A percentile compares a stretch with the other conserved stretches of the same genome.
Evolutionary conservation across 2,797 vertebrate species (phyloP).

Genomic region (Cottoperca gobio): DNA sequence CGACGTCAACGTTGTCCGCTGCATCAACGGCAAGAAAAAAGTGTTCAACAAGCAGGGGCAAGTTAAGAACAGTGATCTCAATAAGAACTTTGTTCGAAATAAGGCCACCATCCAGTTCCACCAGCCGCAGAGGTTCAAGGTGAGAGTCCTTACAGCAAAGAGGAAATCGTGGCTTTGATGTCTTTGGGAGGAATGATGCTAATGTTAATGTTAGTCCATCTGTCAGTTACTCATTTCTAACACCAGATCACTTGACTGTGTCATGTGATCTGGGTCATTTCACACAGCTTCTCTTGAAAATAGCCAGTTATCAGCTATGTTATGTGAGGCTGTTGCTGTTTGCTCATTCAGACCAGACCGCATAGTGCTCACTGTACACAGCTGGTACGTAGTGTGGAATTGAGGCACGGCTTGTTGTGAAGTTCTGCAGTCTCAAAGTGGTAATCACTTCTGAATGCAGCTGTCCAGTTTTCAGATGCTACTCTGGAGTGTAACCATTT

Average conservation of each 20-base stretch:
- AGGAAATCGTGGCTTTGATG: not conserved
- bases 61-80: constrained; percentile 86
- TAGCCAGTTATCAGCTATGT: too few relatives aligned
- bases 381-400: too few relatives aligned
- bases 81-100: constrained; percentile 87
- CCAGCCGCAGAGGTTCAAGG: constrained; percentile 96
- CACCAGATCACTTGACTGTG: too few relatives aligned
- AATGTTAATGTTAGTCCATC: not conserved
- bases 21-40: constrained; percentile 87
- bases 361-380: too few relatives aligned
- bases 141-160: constrained; percentile 57
- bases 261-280: too few relatives aligned
- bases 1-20: constrained; percentile 90
- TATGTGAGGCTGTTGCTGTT: too few relatives aligned
- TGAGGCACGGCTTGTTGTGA: too few relatives aligned
- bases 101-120: constrained; percentile 95
- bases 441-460: too few relatives aligned
- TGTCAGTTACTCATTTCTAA: not conserved
- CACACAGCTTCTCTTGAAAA: too few relatives aligned
- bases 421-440: too few relatives aligned
- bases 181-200: not conserved
- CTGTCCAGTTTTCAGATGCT: not conserved
- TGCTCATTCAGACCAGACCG: too few relatives aligned
- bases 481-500: not conserved
- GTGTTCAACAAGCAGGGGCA: constrained; percentile 88